Evolutionary conservation across 2,797 vertebrate species (phyloP).

Genomic region (Rousettus madagascariensis): DNA sequence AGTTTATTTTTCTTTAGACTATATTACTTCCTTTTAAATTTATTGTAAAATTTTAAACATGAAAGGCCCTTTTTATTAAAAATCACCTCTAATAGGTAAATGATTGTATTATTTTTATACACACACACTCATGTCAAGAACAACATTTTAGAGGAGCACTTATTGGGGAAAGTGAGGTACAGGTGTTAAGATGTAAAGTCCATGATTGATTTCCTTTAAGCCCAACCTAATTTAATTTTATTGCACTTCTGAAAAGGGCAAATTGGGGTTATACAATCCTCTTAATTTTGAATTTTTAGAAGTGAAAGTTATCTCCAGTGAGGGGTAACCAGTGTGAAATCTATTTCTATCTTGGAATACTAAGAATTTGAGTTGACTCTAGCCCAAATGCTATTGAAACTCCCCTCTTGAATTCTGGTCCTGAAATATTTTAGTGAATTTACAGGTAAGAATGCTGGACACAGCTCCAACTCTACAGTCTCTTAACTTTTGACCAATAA

Average conservation of each 20-base stretch:
- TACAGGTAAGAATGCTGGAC: not conserved
- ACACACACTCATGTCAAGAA: not conserved
- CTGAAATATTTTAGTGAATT: slow-evolving; percentile 10
- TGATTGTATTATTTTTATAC: not conserved
- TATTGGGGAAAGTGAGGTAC: not conserved
- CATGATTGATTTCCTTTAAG: not conserved
- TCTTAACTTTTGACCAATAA: not conserved
- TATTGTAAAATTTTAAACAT: not conserved
- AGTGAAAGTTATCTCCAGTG: not conserved
- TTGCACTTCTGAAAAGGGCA: not conserved
- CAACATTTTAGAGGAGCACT: not conserved
- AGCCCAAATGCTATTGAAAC: not conserved
- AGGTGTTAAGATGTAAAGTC: not conserved
- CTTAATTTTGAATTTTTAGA: slow-evolving; percentile 28
- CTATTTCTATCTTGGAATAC: not conserved
- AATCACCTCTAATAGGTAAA: not conserved
- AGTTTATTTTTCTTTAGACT: not conserved
- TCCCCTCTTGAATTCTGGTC: not conserved
- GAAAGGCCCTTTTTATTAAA: not conserved
- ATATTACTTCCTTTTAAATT: not conserved
- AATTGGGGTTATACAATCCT: not conserved
- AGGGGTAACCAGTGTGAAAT: not conserved
- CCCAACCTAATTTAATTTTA: not conserved
- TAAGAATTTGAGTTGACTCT: not conserved
- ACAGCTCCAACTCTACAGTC: not conserved